A percentile compares a stretch with the other conserved stretches of the same genome.
These are phyloP conservation scores for Dryocosmus kuriphilus DNA, from an alignment of 2,888 invertebrate genomes.

Conservation along the genomic window DNA sequence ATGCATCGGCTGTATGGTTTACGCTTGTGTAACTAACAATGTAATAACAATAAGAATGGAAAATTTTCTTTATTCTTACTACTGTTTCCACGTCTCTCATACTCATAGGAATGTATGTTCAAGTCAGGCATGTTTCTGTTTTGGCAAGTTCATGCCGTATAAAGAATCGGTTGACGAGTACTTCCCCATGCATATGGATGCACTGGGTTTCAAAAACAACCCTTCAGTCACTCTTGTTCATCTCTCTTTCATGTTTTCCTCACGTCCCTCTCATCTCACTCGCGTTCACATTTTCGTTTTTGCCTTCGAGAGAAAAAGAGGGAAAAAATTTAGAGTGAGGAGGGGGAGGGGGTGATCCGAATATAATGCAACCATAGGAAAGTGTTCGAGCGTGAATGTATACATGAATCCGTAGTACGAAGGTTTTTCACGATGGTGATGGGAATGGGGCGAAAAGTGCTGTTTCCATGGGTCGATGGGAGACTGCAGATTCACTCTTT, in stretches of 20 bases:
- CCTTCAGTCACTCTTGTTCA: slow-evolving; percentile 8
- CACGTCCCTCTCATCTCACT: not conserved
- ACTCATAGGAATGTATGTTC: not conserved
- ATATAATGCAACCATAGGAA: slow-evolving; percentile 32
- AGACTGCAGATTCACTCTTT: slow-evolving; percentile 26
- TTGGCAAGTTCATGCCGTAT: slow-evolving; percentile 15
- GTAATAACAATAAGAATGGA: not conserved
- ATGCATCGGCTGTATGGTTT: not conserved
- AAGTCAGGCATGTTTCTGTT: slow-evolving; percentile 28
- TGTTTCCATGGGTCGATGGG: slow-evolving; percentile 25
- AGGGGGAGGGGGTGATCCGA: not conserved
- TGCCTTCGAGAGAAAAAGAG: not conserved
- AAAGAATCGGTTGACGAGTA: slow-evolving; percentile 43
- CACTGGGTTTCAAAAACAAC: slow-evolving; percentile 46
- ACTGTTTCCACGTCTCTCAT: not conserved
- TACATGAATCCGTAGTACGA: not conserved
- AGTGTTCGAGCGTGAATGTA: slow-evolving; percentile 22
- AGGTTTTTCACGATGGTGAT: slow-evolving; percentile 13
- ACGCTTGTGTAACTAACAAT: not conserved
- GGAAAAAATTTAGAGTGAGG: not conserved
- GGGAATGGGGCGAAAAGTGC: slow-evolving; percentile 32
- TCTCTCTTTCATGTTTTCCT: not conserved
- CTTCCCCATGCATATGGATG: slow-evolving; percentile 48
- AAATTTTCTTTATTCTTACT: not conserved
- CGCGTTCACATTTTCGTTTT: not conserved